Evolutionary conservation across 2,888 invertebrate species (phyloP), one percentile per base, ranked within the genome.

Genomic region (Hemicrepidius hirtus): DNA sequence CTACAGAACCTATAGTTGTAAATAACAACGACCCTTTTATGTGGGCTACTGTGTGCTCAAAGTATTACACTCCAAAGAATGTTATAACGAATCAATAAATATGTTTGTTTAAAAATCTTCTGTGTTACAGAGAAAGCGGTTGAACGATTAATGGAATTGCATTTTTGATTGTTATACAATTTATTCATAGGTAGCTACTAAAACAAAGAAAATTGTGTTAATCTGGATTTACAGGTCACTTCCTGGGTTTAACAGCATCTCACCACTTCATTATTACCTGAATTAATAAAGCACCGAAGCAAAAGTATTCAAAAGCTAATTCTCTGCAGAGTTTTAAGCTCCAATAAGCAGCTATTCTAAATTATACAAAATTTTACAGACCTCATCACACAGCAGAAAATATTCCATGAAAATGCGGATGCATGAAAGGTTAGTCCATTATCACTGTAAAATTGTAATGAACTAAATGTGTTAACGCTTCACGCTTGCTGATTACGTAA

Each of bases 391-490:
- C 24, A 53, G 21, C 13, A 53, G 21, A 28, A 28, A 53, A 21
- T 53, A 53, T 53, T 53, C 53, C 10, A 53, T 53, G 28, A 53
- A 32, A 53, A 28, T 24, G 20, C n/a, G 53, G 28, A n/a, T 53
- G 28, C 28, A 53, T 53, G 21, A 53, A 53, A 53, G 24, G 53
- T 12, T 53, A 28, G 53, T 32, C 28, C 53, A 28, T 53, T 53
- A 53, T 53, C 37, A 28, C 18, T 53, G 65, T 65, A 53, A 65
- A 65, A 65, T 65, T 62, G 60, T 50, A 68, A 60, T 60, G 68
- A 60, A 68, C 60, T 68, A 68, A 68, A 62, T 60, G 62, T 18
- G 62, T 68, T 68, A 60, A 68, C 68, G 68, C 37, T 68, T 65
- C 53, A 65, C 65, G 65, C 65, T 65, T 41, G 24, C 53, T 69